Evolutionary conservation across 2,888 invertebrate genomes (phyloP).

Genomic region (Drepana falcataria): DNA sequence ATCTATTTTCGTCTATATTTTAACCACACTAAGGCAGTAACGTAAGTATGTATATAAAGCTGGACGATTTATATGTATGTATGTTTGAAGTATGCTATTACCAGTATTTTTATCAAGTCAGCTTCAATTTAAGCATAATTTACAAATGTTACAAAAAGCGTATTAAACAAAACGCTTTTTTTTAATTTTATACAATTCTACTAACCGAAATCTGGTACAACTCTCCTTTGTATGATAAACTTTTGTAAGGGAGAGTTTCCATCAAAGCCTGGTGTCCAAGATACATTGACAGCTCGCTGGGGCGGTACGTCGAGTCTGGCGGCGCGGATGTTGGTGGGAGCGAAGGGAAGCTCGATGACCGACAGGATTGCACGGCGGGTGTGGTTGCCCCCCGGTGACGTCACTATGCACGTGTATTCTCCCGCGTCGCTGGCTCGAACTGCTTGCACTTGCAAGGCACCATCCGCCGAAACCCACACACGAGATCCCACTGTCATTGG

Average conservation of each 20-base stretch:
- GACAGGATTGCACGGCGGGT: slow-evolving; percentile 88
- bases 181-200: slow-evolving; percentile 5
- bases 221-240: slow-evolving; percentile 94
- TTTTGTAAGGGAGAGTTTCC: slow-evolving; percentile 97
- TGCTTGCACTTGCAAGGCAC: slow-evolving; percentile 91
- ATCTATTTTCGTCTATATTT: too few relatives aligned
- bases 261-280: slow-evolving; percentile 97
- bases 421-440: slow-evolving; percentile 96
- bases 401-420: slow-evolving; percentile 93
- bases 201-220: slow-evolving; percentile 92
- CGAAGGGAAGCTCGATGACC: slow-evolving; percentile 96
- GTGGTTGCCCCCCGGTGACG: slow-evolving; percentile 95
- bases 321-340: slow-evolving; percentile 93
- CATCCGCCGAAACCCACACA: slow-evolving; percentile 87
- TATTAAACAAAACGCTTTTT: too few relatives aligned
- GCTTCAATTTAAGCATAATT: too few relatives aligned
- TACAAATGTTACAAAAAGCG: too few relatives aligned
- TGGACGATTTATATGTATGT: too few relatives aligned
- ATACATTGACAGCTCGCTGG: slow-evolving; percentile 90
- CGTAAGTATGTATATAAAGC: too few relatives aligned
- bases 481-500: slow-evolving; percentile 81
- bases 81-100: too few relatives aligned
- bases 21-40: too few relatives aligned
- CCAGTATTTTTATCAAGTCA: too few relatives aligned
- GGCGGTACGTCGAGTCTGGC: slow-evolving; percentile 81